Evolutionary conservation across 2,888 invertebrate genomes (phyloP).

Genomic region (Merodon equestris): DNA sequence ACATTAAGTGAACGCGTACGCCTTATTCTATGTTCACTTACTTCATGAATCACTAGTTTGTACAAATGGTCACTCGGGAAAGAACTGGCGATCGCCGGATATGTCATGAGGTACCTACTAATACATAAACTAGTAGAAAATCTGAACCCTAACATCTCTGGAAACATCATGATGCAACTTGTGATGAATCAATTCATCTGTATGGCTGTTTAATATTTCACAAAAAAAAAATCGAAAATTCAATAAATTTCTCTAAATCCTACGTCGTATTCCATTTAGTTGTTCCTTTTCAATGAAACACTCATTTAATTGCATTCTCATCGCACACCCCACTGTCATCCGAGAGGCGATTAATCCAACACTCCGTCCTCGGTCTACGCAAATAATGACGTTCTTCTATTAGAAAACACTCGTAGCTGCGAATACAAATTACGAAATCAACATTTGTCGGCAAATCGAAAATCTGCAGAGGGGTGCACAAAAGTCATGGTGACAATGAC

Average conservation of each 20-base stretch:
- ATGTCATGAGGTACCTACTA: too few relatives aligned
- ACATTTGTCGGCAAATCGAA: conserved; percentile 10
- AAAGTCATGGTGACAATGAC: conserved; percentile 8
- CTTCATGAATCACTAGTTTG: too few relatives aligned
- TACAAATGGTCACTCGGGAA: too few relatives aligned
- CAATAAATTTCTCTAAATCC: neutral
- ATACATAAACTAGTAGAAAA: too few relatives aligned
- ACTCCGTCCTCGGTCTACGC: neutral
- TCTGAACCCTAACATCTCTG: too few relatives aligned
- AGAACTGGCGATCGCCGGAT: too few relatives aligned
- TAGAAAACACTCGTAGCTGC: neutral
- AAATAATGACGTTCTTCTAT: conserved; percentile 2
- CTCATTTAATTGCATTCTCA: conserved; percentile 5
- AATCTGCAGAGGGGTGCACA: conserved; percentile 10
- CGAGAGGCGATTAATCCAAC: neutral
- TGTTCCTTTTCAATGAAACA: conserved; percentile 5
- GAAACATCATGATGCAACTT: too few relatives aligned
- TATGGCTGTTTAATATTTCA: too few relatives aligned
- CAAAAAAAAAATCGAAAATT: too few relatives aligned
- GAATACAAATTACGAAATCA: conserved; percentile 25
- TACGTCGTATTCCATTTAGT: conserved; percentile 10
- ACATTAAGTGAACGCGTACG: too few relatives aligned
- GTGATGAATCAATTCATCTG: too few relatives aligned
- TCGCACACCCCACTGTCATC: conserved; percentile 6
- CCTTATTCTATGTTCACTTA: too few relatives aligned